Evolutionary conservation across 2,888 invertebrate species (phyloP), one percentile per base, ranked within the genome.

Genomic region (Lepidocyrtinus sp.): DNA sequence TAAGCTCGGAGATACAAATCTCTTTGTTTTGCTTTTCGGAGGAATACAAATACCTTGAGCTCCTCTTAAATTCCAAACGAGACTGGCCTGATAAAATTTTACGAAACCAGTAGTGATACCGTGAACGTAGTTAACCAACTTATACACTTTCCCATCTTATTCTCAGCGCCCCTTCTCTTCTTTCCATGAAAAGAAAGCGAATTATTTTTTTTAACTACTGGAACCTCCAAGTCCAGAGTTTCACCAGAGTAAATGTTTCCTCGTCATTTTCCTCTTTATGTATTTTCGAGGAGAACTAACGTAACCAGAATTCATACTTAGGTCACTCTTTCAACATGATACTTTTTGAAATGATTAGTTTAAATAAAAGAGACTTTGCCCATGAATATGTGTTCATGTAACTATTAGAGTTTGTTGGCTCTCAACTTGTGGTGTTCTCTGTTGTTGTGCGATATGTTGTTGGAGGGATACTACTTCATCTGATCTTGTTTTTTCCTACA

Each of bases 391-490:
- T 36, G 12, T 36, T 36, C 36, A 36, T 36, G 36, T 7, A 36
- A 7, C 36, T 7, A 36, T 7, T 36, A 7, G 12, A 7, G 5
- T 36, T 36, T n/a, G n/a, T n/a, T n/a, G n/a, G n/a, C n/a, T n/a
- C n/a, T n/a, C n/a, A n/a, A 36, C 36, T 36, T 36, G 5, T 36
- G 5, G 36, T n/a, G 55, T n/a, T 55, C 2, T 55, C 55, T 15
- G 9, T 55, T 55, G n/a, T 7, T 36, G 36, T 19, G 19, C 46
- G 46, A 22, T 70, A 61, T 70, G 59, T 19, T 59, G 72, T 72
- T 72, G 72, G 72, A 72, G 72, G 72, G 72, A 72, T 72, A 72
- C 72, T 72, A 22, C n/a, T 17, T 36, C 45, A 46, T 63, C 62
- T 63, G 63, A 62, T 72, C 55, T 55, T 55, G 55, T 55, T 55